phyloP scores from a whole-genome alignment of 2,797 vertebrate genomes.

The Microctenopoma lineatum region DNA sequence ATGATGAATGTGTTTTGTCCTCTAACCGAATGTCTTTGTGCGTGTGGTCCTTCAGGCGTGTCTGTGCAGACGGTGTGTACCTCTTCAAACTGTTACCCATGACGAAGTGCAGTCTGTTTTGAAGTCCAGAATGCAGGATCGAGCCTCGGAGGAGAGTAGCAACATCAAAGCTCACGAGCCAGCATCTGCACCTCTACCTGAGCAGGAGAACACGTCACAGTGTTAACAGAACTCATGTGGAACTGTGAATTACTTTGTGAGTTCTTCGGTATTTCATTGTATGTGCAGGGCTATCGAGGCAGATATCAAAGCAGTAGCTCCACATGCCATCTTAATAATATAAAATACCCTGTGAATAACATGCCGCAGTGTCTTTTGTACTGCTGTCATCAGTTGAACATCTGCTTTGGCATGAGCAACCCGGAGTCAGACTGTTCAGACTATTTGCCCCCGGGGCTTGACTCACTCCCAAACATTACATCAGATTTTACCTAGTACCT shows the following conservation, averaged over 20 bases:
- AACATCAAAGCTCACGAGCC: constrained; percentile 86
- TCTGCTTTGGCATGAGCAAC: constrained; percentile 79
- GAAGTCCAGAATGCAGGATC: constrained; percentile 92
- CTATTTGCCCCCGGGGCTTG: constrained; percentile 70
- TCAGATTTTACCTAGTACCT: constrained; percentile 77
- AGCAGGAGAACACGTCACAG: constrained; percentile 56
- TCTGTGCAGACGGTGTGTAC: constrained; percentile 88
- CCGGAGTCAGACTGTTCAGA: constrained; percentile 70
- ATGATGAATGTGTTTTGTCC: constrained; percentile 34
- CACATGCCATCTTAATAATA: constrained; percentile 36
- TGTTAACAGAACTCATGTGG: constrained; percentile 47
- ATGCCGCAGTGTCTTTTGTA: constrained; percentile 58
- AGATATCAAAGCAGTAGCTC: constrained; percentile 29
- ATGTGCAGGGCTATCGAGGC: constrained; percentile 37
- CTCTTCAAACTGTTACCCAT: constrained; percentile 83
- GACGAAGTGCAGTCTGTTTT: constrained; percentile 90
- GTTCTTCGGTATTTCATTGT: constrained; percentile 36
- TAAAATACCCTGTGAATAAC: constrained; percentile 51
- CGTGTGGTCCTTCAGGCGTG: constrained; percentile 86
- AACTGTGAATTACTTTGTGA: constrained; percentile 41
- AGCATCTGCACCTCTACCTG: constrained; percentile 80
- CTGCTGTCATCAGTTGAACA: constrained; percentile 76
- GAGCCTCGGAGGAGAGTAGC: constrained; percentile 88
- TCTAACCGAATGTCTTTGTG: constrained; percentile 41
- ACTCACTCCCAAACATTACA: constrained; percentile 78